These are phyloP conservation scores for Neomicropteryx cornuta DNA, from an alignment of 1,140 invertebrate genomes.

Conservation along the genomic window DNA sequence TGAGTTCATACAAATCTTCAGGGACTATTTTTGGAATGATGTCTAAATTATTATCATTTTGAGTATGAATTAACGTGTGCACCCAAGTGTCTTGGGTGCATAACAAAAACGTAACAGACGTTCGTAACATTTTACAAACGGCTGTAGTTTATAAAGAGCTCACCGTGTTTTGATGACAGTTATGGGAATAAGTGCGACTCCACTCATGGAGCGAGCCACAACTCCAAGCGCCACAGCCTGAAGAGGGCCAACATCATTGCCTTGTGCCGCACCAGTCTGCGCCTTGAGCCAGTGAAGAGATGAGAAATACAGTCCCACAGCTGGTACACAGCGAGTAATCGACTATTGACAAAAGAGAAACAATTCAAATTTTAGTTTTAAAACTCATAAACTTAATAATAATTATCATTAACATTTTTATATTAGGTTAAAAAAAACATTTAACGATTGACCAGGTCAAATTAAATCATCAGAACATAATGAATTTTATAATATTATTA, in stretches of 20 bases:
- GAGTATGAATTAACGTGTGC: no score
- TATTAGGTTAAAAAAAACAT: no score
- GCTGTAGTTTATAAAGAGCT: slow-evolving; percentile 16
- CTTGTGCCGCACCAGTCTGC: slow-evolving; percentile 45
- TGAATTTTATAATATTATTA: no score
- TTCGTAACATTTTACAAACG: slow-evolving; percentile 1
- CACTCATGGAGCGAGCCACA: slow-evolving; percentile 69
- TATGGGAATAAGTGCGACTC: slow-evolving; percentile 74
- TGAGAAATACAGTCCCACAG: slow-evolving; percentile 85
- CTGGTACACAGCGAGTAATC: slow-evolving; percentile 75
- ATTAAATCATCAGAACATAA: background rate
- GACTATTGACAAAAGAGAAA: no score
- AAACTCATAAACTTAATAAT: no score
- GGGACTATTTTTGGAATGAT: no score
- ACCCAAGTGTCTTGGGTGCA: no score
- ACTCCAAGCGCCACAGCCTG: slow-evolving; percentile 68
- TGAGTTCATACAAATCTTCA: no score
- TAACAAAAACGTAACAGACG: slow-evolving; percentile 2
- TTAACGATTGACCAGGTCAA: slow-evolving; percentile 3
- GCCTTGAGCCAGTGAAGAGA: slow-evolving; percentile 72
- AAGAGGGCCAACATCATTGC: slow-evolving; percentile 39
- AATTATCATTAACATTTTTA: no score
- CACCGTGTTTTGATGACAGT: slow-evolving; percentile 91
- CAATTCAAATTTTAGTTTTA: no score
- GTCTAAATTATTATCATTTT: no score